A percentile compares a stretch with the other conserved stretches of the same genome.
These are phyloP conservation scores for Siphlonurus alternatus DNA, from an alignment of 2,888 invertebrate genomes.

Conservation along the genomic window DNA sequence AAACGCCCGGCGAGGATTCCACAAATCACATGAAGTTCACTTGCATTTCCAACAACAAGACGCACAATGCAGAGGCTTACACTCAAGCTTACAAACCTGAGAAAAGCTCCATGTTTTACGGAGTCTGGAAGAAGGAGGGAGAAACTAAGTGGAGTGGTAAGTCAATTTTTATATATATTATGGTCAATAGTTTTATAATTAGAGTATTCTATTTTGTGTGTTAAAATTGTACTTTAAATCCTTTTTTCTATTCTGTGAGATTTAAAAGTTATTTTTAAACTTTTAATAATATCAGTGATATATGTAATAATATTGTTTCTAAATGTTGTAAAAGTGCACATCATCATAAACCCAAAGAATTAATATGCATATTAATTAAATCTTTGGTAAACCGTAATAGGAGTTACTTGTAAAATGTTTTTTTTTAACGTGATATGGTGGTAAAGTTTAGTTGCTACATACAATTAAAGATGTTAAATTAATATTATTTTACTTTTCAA, in stretches of 20 bases:
- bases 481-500: too few relatives aligned
- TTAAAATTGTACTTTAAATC: not conserved
- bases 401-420: too few relatives aligned
- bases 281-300: not conserved
- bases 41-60: conserved; percentile 4
- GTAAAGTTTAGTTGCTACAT: too few relatives aligned
- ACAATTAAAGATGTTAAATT: too few relatives aligned
- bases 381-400: too few relatives aligned
- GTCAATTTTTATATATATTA: too few relatives aligned
- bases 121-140: conserved; percentile 11
- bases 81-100: conserved; percentile 9
- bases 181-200: too few relatives aligned
- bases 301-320: not conserved
- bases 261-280: not conserved
- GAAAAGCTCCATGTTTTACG: conserved; percentile 5
- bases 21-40: conserved; percentile 5
- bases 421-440: too few relatives aligned
- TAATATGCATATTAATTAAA: too few relatives aligned
- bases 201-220: too few relatives aligned
- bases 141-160: conserved; percentile 8
- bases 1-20: not conserved
- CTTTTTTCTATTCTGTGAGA: not conserved
- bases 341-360: too few relatives aligned
- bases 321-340: too few relatives aligned
- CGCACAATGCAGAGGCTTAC: conserved; percentile 6